Conservation (phyloP, 2,888 invertebrate genomes). For the Kuschelorhynchus macadamiae region DNA sequence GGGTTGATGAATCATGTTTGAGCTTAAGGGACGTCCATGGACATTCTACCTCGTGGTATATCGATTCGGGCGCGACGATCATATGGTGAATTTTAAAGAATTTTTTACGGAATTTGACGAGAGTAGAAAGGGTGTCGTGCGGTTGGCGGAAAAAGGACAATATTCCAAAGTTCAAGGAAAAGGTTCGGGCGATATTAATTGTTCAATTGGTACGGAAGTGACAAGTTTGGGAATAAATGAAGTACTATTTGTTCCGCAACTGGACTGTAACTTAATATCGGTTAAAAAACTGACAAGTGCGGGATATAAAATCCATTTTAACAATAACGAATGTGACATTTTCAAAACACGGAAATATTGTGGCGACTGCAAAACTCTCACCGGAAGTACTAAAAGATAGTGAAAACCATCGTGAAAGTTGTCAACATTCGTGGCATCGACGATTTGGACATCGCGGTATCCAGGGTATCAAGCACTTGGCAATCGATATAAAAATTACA, state of each 20-base stretch:
- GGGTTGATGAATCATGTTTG: not conserved
- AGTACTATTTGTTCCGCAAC: too few species aligned
- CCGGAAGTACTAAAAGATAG: not conserved
- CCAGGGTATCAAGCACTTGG: constrained; percentile 3
- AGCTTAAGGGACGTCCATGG: not conserved
- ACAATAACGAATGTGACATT: not conserved
- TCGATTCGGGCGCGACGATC: too few species aligned
- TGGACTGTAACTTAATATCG: too few species aligned
- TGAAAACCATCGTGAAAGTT: not conserved
- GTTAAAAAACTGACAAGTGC: too few species aligned
- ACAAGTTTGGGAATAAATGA: not conserved
- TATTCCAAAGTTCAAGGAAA: not conserved
- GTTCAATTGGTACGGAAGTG: not conserved
- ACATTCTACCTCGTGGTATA: constrained; percentile 3
- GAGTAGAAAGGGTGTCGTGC: not conserved
- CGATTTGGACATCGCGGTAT: constrained; percentile 4
- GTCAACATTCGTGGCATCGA: constrained; percentile 10
- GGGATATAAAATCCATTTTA: not conserved
- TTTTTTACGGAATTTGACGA: not conserved
- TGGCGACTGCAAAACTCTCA: not conserved
- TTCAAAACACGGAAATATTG: not conserved
- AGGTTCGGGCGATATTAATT: constrained; percentile 1
- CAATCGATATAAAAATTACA: not conserved
- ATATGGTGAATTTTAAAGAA: not conserved
- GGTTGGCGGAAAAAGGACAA: too few species aligned